A percentile compares a stretch with the other conserved stretches of the same genome.
phyloP scores from a whole-genome alignment of 2,797 vertebrate genomes.

The Anableps anableps region DNA sequence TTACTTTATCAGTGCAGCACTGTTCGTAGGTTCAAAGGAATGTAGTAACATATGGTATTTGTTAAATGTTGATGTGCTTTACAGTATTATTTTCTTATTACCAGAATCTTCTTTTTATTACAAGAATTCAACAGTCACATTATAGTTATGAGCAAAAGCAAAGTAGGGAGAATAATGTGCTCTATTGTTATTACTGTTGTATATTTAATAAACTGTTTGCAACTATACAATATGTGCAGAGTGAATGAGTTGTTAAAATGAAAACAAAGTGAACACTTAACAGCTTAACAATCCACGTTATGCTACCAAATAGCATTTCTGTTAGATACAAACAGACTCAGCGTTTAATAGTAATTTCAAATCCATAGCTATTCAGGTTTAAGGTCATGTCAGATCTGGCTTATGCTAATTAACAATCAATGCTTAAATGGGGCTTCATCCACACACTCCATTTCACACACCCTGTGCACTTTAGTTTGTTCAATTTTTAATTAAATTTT shows the following conservation, averaged over 20 bases:
- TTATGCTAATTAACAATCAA: constrained; percentile 77
- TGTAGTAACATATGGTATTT: constrained; percentile 27
- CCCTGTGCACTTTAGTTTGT: constrained; percentile 62
- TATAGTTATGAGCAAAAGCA: constrained; percentile 36
- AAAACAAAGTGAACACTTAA: constrained; percentile 15
- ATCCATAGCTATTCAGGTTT: constrained; percentile 53
- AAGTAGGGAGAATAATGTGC: constrained; percentile 30
- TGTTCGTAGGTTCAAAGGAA: neutral
- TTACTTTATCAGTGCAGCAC: constrained; percentile 12
- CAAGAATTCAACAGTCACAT: constrained; percentile 37
- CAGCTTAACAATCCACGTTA: constrained; percentile 8
- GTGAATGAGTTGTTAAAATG: constrained; percentile 3
- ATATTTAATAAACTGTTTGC: constrained; percentile 32
- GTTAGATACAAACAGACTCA: constrained; percentile 21
- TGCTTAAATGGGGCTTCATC: constrained; percentile 70
- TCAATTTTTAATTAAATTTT: constrained; percentile 93
- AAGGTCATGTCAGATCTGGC: constrained; percentile 64
- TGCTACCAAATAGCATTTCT: constrained; percentile 33
- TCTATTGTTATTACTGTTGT: constrained; percentile 25
- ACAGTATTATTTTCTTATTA: constrained; percentile 47
- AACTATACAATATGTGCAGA: constrained; percentile 15
- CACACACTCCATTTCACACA: constrained; percentile 69
- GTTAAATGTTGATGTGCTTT: constrained; percentile 31
- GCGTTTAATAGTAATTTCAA: constrained; percentile 53
- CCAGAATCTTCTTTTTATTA: constrained; percentile 41